These are phyloP conservation scores for Cotesia glomerata DNA, from an alignment of 1,140 invertebrate genomes.

Conservation along the genomic window DNA sequence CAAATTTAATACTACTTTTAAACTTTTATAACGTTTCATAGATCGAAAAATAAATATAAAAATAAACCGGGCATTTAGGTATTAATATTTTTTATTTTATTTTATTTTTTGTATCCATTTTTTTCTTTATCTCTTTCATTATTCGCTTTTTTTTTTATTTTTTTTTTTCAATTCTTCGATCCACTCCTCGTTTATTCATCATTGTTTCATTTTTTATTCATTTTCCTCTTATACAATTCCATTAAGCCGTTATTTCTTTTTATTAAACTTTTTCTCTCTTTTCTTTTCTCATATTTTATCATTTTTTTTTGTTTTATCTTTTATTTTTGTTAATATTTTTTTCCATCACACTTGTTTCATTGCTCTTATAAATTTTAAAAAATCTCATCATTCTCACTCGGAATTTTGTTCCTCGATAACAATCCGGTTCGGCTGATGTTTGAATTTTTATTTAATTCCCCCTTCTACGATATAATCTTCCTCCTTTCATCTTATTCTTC, in stretches of 20 bases:
- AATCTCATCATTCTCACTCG: no score
- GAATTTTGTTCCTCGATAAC: no score
- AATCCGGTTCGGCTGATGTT: neutral
- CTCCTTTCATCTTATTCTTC: no score
- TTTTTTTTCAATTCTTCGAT: constrained; percentile 27
- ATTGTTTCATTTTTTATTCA: constrained; percentile 3
- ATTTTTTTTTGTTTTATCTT: constrained; percentile 4
- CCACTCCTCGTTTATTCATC: constrained; percentile 20
- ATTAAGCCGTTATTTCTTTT: constrained; percentile 2
- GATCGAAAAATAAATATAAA: constrained; percentile 67
- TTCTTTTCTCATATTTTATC: neutral
- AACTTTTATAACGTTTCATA: constrained; percentile 66
- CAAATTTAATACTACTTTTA: constrained; percentile 60
- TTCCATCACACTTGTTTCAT: neutral
- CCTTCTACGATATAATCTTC: no score
- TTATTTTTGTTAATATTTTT: neutral
- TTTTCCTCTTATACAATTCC: constrained; percentile 1
- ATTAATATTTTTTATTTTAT: constrained; percentile 55
- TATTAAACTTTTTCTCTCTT: neutral
- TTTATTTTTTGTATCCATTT: constrained; percentile 57
- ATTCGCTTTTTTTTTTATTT: constrained; percentile 39
- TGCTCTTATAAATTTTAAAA: neutral
- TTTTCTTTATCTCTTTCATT: constrained; percentile 44
- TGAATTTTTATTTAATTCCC: no score
- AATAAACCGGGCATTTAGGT: constrained; percentile 66